Conservation (phyloP, 2,113 vertebrate genomes). For the Seriola quinqueradiata region DNA sequence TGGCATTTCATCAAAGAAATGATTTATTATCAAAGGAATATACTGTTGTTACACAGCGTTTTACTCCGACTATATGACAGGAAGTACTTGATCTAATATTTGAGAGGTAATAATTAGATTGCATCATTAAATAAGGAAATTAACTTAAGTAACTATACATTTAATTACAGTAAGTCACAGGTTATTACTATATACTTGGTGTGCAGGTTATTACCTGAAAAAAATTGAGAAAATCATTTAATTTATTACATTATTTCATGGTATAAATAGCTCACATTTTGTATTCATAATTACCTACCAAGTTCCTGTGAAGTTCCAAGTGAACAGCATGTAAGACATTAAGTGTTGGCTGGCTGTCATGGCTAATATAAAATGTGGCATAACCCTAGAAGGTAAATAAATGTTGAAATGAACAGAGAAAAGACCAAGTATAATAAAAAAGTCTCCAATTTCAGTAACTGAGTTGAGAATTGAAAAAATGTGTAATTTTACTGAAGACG, state of each 20-base stretch:
- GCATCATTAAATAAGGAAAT: neutral
- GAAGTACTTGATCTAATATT: neutral
- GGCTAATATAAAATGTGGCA: neutral
- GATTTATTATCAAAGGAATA: neutral
- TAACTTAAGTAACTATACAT: neutral
- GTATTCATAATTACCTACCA: neutral
- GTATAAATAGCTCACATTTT: too few species aligned
- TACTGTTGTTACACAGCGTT: neutral
- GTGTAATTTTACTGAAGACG: too few species aligned
- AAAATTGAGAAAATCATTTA: too few species aligned
- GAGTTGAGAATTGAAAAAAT: too few species aligned
- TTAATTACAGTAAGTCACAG: neutral
- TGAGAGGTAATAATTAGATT: neutral
- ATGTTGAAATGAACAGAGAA: neutral
- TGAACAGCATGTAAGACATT: too few species aligned
- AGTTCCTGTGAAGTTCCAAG: neutral
- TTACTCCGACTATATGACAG: neutral
- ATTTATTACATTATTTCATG: too few species aligned
- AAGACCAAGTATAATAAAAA: neutral
- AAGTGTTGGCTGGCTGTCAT: neutral
- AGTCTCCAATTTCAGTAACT: too few species aligned
- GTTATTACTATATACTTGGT: neutral
- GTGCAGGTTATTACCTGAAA: neutral
- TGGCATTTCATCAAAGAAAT: neutral
- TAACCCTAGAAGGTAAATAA: neutral